phyloP scores from a whole-genome alignment of 2,888 invertebrate species.

The Ophioninae sp. region DNA sequence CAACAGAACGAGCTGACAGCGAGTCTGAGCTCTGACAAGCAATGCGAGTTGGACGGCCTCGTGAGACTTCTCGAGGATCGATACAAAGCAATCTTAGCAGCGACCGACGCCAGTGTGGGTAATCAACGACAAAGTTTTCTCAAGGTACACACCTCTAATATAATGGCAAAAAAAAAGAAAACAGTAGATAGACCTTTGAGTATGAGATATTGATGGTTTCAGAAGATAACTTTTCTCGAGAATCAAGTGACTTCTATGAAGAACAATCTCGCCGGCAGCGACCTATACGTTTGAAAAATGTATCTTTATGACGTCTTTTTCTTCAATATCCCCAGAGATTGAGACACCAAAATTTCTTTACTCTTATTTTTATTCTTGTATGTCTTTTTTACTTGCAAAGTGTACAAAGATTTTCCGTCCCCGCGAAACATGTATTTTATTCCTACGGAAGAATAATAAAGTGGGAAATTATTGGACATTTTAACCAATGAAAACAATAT shows the following conservation, averaged over 20 bases:
- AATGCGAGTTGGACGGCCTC: slow-evolving; percentile 69
- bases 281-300: slow-evolving; percentile 48
- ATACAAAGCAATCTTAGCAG: slow-evolving; percentile 69
- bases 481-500: neutral
- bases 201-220: slow-evolving; percentile 41
- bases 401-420: neutral
- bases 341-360: neutral
- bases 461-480: neutral
- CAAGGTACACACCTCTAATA: slow-evolving; percentile 61
- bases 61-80: slow-evolving; percentile 70
- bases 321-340: neutral
- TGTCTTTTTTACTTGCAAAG: neutral
- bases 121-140: slow-evolving; percentile 69
- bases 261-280: slow-evolving; percentile 52
- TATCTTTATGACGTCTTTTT: neutral
- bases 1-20: slow-evolving; percentile 71
- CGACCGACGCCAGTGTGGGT: slow-evolving; percentile 67
- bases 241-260: slow-evolving; percentile 64
- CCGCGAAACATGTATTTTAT: neutral
- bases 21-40: slow-evolving; percentile 70
- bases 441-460: neutral
- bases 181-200: neutral
- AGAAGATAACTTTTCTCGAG: slow-evolving; percentile 69
- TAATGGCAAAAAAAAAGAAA: neutral
- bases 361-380: neutral